These are phyloP conservation scores for Catharus ustulatus DNA, from an alignment of 2,797 vertebrate species.

Conservation along the genomic window DNA sequence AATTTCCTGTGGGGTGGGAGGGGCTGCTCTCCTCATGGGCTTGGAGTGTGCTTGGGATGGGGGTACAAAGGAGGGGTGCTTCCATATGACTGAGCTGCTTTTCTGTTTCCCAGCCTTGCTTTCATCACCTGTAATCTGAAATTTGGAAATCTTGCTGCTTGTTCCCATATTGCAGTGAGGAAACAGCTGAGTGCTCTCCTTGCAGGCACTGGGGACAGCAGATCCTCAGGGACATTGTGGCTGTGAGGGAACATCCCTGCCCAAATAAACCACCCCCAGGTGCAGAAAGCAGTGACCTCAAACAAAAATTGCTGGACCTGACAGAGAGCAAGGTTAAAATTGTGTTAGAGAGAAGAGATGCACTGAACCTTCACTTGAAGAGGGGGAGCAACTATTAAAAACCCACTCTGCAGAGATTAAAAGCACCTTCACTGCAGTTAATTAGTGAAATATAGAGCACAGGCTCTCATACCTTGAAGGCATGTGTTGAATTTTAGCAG, in stretches of 20 bases:
- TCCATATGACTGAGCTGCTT: not conserved
- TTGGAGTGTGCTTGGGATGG: not conserved
- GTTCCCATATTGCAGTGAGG: not conserved
- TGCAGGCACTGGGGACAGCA: not conserved
- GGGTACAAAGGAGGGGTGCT: not conserved
- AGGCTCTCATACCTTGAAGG: not conserved
- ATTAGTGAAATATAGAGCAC: constrained; percentile 14
- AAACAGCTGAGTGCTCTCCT: not conserved
- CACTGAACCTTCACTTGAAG: not conserved
- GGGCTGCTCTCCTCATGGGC: not conserved
- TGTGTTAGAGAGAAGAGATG: not conserved
- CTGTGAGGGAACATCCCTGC: not conserved
- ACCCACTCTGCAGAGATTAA: not conserved
- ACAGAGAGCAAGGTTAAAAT: not conserved
- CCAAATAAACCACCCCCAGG: not conserved
- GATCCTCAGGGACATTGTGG: not conserved
- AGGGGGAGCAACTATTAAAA: not conserved
- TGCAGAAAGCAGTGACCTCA: not conserved
- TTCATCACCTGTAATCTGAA: not conserved
- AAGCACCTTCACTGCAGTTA: not conserved
- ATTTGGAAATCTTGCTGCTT: not conserved
- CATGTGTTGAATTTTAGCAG: not conserved
- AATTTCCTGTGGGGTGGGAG: not conserved
- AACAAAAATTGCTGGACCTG: not conserved
- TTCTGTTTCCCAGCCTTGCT: not conserved